Percentiles rank a stretch among this genome's conserved stretches.
These are phyloP conservation scores for Myripristis jacobus DNA, from an alignment of 2,797 vertebrate species.

Conservation along the genomic window DNA sequence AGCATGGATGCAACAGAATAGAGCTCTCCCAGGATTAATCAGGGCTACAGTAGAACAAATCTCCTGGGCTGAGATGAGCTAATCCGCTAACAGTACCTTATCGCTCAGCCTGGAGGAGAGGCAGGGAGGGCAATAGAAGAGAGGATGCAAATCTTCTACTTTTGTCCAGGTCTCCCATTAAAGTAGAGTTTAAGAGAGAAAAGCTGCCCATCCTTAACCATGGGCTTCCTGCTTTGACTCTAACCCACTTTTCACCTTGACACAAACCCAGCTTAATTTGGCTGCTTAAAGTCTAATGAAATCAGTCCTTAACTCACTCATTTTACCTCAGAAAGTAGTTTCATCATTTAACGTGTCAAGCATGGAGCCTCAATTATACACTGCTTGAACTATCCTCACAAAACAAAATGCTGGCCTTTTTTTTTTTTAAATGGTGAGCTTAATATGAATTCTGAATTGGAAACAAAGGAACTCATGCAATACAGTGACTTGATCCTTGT, in stretches of 20 bases:
- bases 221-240: neutral
- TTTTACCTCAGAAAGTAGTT: neutral
- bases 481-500: neutral
- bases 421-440: neutral
- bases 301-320: constrained; percentile 6
- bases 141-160: constrained; percentile 27
- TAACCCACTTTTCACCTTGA: constrained; percentile 28
- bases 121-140: constrained; percentile 24
- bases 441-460: neutral
- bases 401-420: too few species aligned
- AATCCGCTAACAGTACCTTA: constrained; percentile 66
- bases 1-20: constrained; percentile 48
- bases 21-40: constrained; percentile 67
- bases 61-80: constrained; percentile 61
- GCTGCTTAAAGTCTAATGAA: constrained; percentile 27
- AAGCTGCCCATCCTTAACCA: neutral
- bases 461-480: neutral
- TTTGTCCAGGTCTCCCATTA: constrained; percentile 28
- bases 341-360: too few species aligned
- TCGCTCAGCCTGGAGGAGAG: constrained; percentile 49
- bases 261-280: constrained; percentile 15
- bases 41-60: constrained; percentile 60
- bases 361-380: too few species aligned
- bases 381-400: too few species aligned
- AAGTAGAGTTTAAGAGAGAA: constrained; percentile 12